These are phyloP conservation scores for Cebidichthys violaceus DNA, from an alignment of 2,113 vertebrate genomes.

Conservation along the genomic window DNA sequence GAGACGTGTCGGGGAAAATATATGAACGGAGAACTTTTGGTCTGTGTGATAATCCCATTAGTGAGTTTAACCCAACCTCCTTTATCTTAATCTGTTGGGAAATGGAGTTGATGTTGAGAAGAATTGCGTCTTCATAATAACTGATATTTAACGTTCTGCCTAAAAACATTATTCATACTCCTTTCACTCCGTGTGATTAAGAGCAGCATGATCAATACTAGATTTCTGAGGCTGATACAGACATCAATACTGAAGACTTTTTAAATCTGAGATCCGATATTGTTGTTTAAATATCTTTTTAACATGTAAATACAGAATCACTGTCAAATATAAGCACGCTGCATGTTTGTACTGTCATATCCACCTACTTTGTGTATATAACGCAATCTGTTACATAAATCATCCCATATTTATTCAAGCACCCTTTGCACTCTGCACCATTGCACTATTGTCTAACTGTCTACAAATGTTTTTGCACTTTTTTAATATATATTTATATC, in stretches of 20 bases:
- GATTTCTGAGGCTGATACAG: neutral
- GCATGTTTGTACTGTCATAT: neutral
- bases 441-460: neutral
- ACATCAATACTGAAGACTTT: neutral
- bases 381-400: neutral
- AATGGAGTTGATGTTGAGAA: conserved; percentile 32
- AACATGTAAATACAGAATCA: neutral
- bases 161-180: neutral
- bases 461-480: neutral
- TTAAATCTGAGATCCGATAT: neutral
- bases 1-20: conserved; percentile 48
- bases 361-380: neutral
- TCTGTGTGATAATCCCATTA: conserved; percentile 57
- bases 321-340: neutral
- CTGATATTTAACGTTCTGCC: neutral
- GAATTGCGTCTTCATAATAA: conserved; percentile 23
- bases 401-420: neutral
- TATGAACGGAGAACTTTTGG: conserved; percentile 52
- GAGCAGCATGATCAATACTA: neutral
- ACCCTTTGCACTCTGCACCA: neutral
- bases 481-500: neutral
- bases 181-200: neutral
- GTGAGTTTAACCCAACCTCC: conserved; percentile 48
- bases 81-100: conserved; percentile 45
- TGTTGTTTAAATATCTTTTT: neutral